Evolutionary conservation across 2,888 invertebrate species (phyloP), one percentile per base, ranked within the genome.

Genomic region (Cryptus viduatorius): DNA sequence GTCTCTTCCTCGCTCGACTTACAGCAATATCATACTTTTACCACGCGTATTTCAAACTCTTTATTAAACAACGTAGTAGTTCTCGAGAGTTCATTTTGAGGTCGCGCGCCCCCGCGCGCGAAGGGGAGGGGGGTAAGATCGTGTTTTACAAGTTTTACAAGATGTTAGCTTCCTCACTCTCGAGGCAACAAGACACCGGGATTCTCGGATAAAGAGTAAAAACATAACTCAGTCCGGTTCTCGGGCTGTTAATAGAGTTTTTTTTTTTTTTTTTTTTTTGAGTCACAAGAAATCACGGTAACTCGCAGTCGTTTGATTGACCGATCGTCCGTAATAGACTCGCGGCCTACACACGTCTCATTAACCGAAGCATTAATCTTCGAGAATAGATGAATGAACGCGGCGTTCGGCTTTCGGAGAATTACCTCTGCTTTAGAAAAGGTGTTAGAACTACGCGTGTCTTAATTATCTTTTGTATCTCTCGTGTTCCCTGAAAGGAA

Each of bases 11-110:
- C 77, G 3, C 46, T 44, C 73, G 77, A 44, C 71, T 80, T 75
- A 79, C 84, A 76, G 48, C 82, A 71, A 76, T 79, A 82, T 82
- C 75, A 72, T 82, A 76, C 79, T 75, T 84, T 82, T 79, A 53
- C 64, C 65, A 76, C 71, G 56, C 82, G 79, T 71, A 75, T 84
- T 64, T 82, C 79, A 72, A 84, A 80, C 79, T 84, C 79, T 82
- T 82, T 84, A 84, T 84, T 82, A 82, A 84, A 84, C 82, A 79
- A 79, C 79, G 56, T 46, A 31, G 42, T 14, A 53, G 37, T 67
- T 65, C 78, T 59, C 76, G 71, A 79, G 59, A 79, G 79, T 79
- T 82, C 82, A 82, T 79, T 82, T 67, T 61, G 44, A 19, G 10
- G 29, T 10, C 46, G 56, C n/a, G 4, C 37, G 37, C 37, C 7